phyloP scores from a whole-genome alignment of 2,888 invertebrate genomes.

The Drosophila colorata region DNA sequence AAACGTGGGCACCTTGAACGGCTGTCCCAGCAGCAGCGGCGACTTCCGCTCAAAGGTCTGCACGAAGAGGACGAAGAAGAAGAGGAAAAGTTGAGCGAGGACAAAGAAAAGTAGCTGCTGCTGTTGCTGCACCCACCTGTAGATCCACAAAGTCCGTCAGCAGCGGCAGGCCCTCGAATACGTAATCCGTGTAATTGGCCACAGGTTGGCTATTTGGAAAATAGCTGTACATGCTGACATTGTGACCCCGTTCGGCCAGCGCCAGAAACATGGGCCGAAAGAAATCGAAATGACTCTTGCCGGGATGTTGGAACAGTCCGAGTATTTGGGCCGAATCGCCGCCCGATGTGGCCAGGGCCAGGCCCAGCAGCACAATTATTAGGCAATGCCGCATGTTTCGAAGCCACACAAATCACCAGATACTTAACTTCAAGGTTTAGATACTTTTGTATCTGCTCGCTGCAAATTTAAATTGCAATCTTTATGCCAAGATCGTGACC shows the following conservation, averaged over 20 bases:
- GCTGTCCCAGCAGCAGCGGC: conserved; percentile 43
- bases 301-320: conserved; percentile 84
- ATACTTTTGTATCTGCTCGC: conserved; percentile 18
- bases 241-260: conserved; percentile 84
- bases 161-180: conserved; percentile 68
- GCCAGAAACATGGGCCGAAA: conserved; percentile 84
- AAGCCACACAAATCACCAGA: conserved; percentile 5
- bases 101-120: not conserved
- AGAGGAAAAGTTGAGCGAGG: not conserved
- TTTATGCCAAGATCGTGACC: conserved; percentile 61
- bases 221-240: conserved; percentile 85
- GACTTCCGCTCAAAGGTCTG: conserved; percentile 50
- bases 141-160: conserved; percentile 77
- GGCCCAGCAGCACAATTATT: not conserved
- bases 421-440: conserved; percentile 25
- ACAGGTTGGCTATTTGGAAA: conserved; percentile 82
- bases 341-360: not conserved
- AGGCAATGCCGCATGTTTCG: conserved; percentile 18
- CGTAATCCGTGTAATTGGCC: conserved; percentile 79
- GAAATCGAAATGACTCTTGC: conserved; percentile 85
- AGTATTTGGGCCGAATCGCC: conserved; percentile 70
- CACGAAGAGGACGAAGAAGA: not conserved
- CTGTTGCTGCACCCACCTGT: conserved; percentile 50
- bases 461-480: conserved; percentile 20
- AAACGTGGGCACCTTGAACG: conserved; percentile 74